Percentiles rank a stretch among this genome's conserved stretches.
phyloP scores from a whole-genome alignment of 2,888 invertebrate genomes.

The Megaustenia siamemsis region DNA sequence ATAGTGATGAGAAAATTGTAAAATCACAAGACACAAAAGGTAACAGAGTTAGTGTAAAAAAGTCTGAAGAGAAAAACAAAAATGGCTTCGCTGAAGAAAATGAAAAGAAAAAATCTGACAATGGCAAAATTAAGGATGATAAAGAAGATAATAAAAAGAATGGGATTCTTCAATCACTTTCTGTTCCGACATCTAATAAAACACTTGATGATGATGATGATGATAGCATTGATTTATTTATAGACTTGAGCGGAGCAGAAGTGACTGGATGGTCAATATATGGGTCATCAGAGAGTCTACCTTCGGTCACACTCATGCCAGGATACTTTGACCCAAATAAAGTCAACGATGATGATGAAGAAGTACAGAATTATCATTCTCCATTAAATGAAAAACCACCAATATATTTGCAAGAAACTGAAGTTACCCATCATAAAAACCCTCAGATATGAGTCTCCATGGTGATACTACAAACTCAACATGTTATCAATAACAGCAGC shows the following conservation, averaged over 20 bases:
- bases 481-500: no score
- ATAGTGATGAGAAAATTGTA: slow-evolving; percentile 42
- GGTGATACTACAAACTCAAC: no score
- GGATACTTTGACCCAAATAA: slow-evolving; percentile 55
- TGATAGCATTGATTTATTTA: slow-evolving; percentile 69
- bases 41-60: slow-evolving; percentile 35
- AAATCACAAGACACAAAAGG: slow-evolving; percentile 50
- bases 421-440: slow-evolving; percentile 14
- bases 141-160: slow-evolving; percentile 38
- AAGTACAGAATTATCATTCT: neutral
- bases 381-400: neutral
- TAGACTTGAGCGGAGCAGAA: slow-evolving; percentile 67
- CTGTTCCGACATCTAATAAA: neutral
- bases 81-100: slow-evolving; percentile 50
- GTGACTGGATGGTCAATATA: slow-evolving; percentile 64
- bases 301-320: slow-evolving; percentile 55
- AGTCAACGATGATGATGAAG: neutral
- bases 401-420: neutral
- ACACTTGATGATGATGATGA: slow-evolving; percentile 61
- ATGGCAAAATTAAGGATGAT: neutral
- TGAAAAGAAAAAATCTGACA: neutral
- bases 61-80: slow-evolving; percentile 15
- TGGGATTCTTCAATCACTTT: slow-evolving; percentile 14
- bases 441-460: neutral
- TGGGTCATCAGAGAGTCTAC: slow-evolving; percentile 64